phyloP scores from a whole-genome alignment of 2,888 invertebrate species.

The Platycheirus rosarum region DNA sequence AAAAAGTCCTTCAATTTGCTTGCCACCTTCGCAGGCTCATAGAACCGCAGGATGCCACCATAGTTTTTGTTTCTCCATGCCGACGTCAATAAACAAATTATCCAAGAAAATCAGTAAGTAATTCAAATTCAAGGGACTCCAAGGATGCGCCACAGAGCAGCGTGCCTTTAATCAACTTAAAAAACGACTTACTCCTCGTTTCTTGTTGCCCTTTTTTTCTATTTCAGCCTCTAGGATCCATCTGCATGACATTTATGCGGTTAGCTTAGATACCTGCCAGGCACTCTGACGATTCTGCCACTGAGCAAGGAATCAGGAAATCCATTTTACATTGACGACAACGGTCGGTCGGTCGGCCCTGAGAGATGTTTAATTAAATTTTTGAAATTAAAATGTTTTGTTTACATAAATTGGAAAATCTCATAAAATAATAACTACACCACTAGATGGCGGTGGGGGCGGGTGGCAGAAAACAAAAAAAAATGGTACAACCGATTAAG shows the following conservation, averaged over 20 bases:
- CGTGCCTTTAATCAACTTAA: conserved; percentile 57
- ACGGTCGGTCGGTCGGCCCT: conserved; percentile 10
- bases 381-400: conserved; percentile 83
- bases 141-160: background rate
- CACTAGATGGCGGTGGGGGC: conserved; percentile 36
- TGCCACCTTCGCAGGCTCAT: conserved; percentile 25
- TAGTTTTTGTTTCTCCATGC: background rate
- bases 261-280: conserved; percentile 63
- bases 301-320: conserved; percentile 47
- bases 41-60: conserved; percentile 47
- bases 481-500: conserved; percentile 66
- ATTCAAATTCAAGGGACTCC: conserved; percentile 41
- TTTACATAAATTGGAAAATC: conserved; percentile 82
- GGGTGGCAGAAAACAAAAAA: conserved; percentile 10
- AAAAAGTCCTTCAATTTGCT: background rate
- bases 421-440: conserved; percentile 75
- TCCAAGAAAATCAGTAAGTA: conserved; percentile 66
- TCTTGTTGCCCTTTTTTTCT: conserved; percentile 16
- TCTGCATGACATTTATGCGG: conserved; percentile 34
- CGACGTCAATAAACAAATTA: conserved; percentile 63
- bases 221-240: conserved; percentile 17
- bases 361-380: conserved; percentile 82
- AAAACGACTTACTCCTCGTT: conserved; percentile 45
- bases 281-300: conserved; percentile 71
- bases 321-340: conserved; percentile 56